Evolutionary conservation across 1,140 invertebrate genomes (phyloP).

Genomic region (Heliconius hermathena): DNA sequence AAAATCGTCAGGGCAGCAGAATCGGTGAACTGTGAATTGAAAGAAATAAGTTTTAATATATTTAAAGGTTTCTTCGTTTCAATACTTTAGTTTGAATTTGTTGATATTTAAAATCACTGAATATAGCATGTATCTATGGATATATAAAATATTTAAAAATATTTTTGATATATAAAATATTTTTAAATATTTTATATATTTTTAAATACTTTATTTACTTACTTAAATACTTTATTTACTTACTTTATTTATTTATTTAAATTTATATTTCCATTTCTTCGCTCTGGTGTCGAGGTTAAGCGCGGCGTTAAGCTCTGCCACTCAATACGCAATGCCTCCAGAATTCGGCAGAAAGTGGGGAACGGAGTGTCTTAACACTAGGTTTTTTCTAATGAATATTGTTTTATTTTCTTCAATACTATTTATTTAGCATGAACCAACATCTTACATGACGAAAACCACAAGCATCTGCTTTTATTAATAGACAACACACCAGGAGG

Average conservation of each 20-base stretch:
- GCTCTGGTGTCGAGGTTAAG: no score
- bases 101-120: background rate
- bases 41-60: conserved; percentile 34
- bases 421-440: background rate
- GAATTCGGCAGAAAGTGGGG: no score
- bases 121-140: no score
- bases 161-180: no score
- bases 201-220: no score
- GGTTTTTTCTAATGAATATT: background rate
- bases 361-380: no score
- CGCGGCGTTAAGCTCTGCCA: no score
- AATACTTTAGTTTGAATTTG: conserved; percentile 4
- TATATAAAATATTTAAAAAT: background rate
- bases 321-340: no score
- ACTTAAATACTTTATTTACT: no score
- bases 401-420: background rate
- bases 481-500: background rate
- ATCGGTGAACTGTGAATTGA: conserved; percentile 33
- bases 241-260: no score
- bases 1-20: conserved; percentile 39
- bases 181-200: no score
- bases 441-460: background rate
- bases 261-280: no score
- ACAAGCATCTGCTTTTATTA: background rate
- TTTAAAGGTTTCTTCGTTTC: conserved; percentile 31